A percentile compares a stretch with the other conserved stretches of the same genome.
phyloP scores from a whole-genome alignment of 2,888 invertebrate species.

The Elaeidobius kamerunicus region DNA sequence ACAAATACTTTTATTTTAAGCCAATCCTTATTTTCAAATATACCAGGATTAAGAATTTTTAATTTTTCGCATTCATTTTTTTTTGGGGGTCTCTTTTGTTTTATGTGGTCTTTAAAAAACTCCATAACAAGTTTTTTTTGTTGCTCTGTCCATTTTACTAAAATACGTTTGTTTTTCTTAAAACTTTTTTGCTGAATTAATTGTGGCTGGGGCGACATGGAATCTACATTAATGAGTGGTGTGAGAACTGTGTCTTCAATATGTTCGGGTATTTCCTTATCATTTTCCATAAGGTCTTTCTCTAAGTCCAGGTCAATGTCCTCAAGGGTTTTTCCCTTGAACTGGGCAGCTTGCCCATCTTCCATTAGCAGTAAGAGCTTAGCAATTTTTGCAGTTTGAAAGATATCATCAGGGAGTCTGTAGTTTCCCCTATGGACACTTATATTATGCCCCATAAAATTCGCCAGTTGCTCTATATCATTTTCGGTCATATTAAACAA shows the following conservation, averaged over 20 bases:
- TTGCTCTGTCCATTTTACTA: neutral
- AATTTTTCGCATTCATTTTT: neutral
- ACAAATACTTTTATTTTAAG: no score
- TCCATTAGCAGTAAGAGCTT: conserved; percentile 32
- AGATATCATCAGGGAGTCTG: no score
- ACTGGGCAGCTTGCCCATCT: conserved; percentile 27
- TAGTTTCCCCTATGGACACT: conserved; percentile 30
- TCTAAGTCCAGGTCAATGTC: conserved; percentile 32
- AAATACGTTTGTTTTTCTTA: neutral
- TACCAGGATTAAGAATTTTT: neutral
- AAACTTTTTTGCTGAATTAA: neutral
- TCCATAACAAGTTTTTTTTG: conserved; percentile 1
- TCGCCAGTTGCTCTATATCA: conserved; percentile 34
- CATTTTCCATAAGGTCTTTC: conserved; percentile 14
- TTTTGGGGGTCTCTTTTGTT: neutral
- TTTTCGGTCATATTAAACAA: conserved; percentile 33
- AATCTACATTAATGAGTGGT: no score
- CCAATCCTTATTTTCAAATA: no score
- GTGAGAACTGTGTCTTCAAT: neutral
- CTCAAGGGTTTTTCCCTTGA: conserved; percentile 31
- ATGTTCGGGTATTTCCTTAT: conserved; percentile 1
- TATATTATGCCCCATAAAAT: conserved; percentile 34
- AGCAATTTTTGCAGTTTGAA: conserved; percentile 31
- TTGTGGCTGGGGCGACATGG: no score
- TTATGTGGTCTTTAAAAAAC: neutral